A percentile compares a stretch with the other conserved stretches of the same genome.
phyloP scores from a whole-genome alignment of 23 tunicate species.

The Aplidium turbinatum region DNA sequence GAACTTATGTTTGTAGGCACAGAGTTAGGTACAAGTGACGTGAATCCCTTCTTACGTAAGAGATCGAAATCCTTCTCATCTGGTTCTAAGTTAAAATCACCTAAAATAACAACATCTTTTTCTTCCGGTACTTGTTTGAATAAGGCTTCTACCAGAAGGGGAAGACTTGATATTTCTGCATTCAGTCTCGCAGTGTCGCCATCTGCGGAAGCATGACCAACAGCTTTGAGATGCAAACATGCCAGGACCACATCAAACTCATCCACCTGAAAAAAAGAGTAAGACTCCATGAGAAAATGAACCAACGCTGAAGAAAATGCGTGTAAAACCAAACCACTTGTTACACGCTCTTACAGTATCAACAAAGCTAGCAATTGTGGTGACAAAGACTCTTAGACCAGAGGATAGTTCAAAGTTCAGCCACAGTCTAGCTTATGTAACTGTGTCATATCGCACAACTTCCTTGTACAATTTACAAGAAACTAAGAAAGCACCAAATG shows the following conservation, averaged over 20 bases:
- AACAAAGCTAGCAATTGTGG: no score
- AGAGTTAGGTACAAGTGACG: constrained; percentile 27
- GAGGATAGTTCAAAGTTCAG: no score
- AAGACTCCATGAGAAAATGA: background rate
- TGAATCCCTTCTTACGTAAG: constrained; percentile 12
- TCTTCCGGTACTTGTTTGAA: constrained; percentile 15
- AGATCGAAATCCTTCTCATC: constrained; percentile 33
- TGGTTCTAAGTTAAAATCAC: constrained; percentile 41
- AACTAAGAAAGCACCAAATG: no score
- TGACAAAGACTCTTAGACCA: no score
- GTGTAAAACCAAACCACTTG: no score
- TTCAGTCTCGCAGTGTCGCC: constrained; percentile 18
- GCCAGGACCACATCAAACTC: constrained; percentile 38
- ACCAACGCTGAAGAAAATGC: no score
- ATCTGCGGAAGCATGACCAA: constrained; percentile 13
- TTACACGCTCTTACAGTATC: no score
- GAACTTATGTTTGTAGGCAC: constrained; percentile 48
- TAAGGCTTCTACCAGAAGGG: constrained; percentile 18
- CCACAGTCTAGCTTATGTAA: no score
- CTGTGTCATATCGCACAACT: no score
- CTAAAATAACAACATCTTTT: constrained; percentile 41
- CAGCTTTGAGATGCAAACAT: constrained; percentile 36
- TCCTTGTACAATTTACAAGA: no score
- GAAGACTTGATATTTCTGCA: constrained; percentile 18
- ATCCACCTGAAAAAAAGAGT: constrained; percentile 4